phyloP scores from a whole-genome alignment of 2,888 invertebrate genomes.

The Sturmia bella region DNA sequence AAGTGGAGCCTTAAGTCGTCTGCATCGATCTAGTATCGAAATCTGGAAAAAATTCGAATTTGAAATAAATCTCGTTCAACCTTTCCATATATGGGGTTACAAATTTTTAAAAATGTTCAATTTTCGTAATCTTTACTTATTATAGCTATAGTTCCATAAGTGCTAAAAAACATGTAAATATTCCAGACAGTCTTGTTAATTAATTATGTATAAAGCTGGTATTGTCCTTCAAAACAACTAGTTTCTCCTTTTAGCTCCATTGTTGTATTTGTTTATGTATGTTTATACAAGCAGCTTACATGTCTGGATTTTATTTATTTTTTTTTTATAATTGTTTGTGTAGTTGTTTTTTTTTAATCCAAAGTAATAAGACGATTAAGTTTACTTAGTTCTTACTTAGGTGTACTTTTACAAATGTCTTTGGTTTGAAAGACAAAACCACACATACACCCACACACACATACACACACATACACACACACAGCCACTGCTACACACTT shows the following conservation, averaged over 20 bases:
- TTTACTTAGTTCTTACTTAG: conserved; percentile 65
- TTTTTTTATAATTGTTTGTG: background rate
- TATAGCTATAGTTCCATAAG: no score
- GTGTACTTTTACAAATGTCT: conserved; percentile 67
- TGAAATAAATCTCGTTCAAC: no score
- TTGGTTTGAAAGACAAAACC: conserved; percentile 61
- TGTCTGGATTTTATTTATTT: conserved; percentile 2
- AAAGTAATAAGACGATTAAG: conserved; percentile 66
- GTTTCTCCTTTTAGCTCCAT: background rate
- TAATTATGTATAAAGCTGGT: no score
- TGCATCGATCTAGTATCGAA: no score
- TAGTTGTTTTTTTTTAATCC: conserved; percentile 53
- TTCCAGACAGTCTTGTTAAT: no score
- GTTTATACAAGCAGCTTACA: conserved; percentile 31
- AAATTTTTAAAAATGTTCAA: no score
- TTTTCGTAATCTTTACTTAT: no score
- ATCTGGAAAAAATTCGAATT: no score
- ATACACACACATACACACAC: conserved; percentile 1
- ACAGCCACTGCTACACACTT: conserved; percentile 1
- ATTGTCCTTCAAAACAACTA: no score
- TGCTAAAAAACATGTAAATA: no score
- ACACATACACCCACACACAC: conserved; percentile 2
- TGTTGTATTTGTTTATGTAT: background rate
- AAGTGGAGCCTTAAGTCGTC: no score
- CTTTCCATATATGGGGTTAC: no score